phyloP scores from a whole-genome alignment of 1,140 invertebrate species.

The Coboldia fuscipes region DNA sequence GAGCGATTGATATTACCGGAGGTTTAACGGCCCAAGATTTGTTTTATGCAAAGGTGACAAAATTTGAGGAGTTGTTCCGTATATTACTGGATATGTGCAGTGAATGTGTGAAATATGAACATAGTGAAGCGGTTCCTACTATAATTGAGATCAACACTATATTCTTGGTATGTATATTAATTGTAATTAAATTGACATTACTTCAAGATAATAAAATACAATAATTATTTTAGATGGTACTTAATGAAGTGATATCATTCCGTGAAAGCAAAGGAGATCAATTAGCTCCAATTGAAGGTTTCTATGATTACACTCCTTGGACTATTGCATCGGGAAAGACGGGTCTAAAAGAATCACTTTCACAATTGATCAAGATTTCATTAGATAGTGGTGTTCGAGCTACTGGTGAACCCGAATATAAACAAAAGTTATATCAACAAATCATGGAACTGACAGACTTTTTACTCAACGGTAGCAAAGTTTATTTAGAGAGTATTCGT shows the following conservation, averaged over 20 bases:
- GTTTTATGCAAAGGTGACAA: slow-evolving; percentile 45
- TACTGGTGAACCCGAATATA: slow-evolving; percentile 25
- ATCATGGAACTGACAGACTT: slow-evolving; percentile 50
- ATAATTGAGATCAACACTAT: slow-evolving; percentile 29
- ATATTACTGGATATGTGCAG: slow-evolving; percentile 27
- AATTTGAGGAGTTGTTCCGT: slow-evolving; percentile 29
- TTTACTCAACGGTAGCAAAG: slow-evolving; percentile 49
- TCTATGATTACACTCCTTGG: slow-evolving; percentile 39
- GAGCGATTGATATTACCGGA: slow-evolving; percentile 23
- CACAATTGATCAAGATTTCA: slow-evolving; percentile 22
- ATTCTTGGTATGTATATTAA: slow-evolving; percentile 21
- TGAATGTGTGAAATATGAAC: slow-evolving; percentile 28
- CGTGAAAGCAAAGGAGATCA: slow-evolving; percentile 28
- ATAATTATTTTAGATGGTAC: slow-evolving; percentile 20
- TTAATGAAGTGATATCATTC: slow-evolving; percentile 33
- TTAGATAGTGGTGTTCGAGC: slow-evolving; percentile 31
- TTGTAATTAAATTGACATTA: neutral
- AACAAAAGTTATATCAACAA: slow-evolving; percentile 40
- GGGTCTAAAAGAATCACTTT: slow-evolving; percentile 27
- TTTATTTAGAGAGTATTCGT: slow-evolving; percentile 44
- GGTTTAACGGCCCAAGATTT: slow-evolving; percentile 42
- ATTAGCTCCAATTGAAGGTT: slow-evolving; percentile 14
- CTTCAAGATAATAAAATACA: neutral
- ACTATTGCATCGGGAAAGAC: slow-evolving; percentile 31
- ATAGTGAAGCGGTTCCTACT: slow-evolving; percentile 27